These are phyloP conservation scores for Sminthurides aquaticus DNA, from an alignment of 2,888 invertebrate species.

Conservation along the genomic window DNA sequence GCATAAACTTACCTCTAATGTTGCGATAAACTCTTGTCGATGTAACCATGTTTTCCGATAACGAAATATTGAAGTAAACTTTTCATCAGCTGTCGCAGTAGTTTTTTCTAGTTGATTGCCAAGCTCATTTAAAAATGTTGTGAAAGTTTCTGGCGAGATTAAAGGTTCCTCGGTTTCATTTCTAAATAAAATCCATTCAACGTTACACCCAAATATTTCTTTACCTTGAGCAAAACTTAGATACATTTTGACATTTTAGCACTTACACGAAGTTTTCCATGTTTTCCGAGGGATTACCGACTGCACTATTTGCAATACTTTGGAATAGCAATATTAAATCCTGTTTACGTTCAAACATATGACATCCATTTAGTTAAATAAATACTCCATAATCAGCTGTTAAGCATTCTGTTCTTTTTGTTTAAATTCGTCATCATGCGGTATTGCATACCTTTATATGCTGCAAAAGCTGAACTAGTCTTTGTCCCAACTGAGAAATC, in stretches of 20 bases:
- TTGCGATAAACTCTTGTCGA: constrained; percentile 36
- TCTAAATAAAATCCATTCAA: no score
- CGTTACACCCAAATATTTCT: no score
- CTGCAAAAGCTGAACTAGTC: constrained; percentile 36
- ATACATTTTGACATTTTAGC: neutral
- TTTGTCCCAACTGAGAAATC: constrained; percentile 38
- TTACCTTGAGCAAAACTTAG: no score
- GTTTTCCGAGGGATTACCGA: constrained; percentile 23
- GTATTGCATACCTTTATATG: constrained; percentile 38
- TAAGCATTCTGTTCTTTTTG: no score
- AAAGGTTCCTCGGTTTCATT: constrained; percentile 40
- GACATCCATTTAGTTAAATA: neutral
- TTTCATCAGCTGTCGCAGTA: constrained; percentile 41
- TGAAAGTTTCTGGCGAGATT: constrained; percentile 34
- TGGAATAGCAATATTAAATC: constrained; percentile 41
- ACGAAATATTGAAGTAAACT: constrained; percentile 39
- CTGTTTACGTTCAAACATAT: no score
- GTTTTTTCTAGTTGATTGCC: constrained; percentile 41
- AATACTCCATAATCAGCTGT: neutral
- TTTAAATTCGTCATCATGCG: no score
- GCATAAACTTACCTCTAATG: constrained; percentile 29
- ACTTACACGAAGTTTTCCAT: constrained; percentile 31
- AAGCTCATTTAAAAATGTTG: constrained; percentile 35
- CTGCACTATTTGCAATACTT: constrained; percentile 41
- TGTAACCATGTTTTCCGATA: constrained; percentile 36